These are phyloP conservation scores for Smithornis capensis DNA, from an alignment of 2,113 vertebrate genomes.

Conservation along the genomic window DNA sequence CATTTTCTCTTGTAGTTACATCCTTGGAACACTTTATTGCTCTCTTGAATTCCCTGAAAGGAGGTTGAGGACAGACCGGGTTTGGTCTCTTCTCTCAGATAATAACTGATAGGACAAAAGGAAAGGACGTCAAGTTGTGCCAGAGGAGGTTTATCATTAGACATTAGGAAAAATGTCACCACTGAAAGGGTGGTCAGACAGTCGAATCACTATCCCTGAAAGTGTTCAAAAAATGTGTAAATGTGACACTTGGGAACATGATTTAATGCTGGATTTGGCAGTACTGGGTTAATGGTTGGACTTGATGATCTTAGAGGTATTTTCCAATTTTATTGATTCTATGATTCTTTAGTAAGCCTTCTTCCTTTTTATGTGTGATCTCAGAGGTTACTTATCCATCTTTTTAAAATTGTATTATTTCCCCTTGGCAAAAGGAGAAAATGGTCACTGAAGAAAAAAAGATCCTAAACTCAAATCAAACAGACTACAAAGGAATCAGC, in stretches of 20 bases:
- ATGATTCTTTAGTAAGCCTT: neutral
- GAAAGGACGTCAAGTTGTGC: neutral
- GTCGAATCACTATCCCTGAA: neutral
- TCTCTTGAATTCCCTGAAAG: neutral
- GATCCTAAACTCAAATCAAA: neutral
- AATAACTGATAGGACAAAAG: neutral
- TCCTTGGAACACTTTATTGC: neutral
- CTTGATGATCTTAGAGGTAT: neutral
- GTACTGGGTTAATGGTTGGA: neutral
- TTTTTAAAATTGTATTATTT: accelerated
- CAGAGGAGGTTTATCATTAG: neutral
- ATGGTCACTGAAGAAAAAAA: neutral
- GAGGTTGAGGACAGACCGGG: neutral
- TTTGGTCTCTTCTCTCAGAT: neutral
- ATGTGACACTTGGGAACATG: neutral
- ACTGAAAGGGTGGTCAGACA: too few species aligned
- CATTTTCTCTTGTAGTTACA: neutral
- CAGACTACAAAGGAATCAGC: neutral
- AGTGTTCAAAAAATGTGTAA: neutral
- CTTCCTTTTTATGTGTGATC: neutral
- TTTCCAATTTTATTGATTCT: neutral
- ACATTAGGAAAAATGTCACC: neutral
- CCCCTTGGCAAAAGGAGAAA: neutral
- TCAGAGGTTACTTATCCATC: neutral
- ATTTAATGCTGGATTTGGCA: neutral